These are phyloP conservation scores for Jaculus jaculus DNA, from an alignment of 2,113 vertebrate species.

Conservation along the genomic window DNA sequence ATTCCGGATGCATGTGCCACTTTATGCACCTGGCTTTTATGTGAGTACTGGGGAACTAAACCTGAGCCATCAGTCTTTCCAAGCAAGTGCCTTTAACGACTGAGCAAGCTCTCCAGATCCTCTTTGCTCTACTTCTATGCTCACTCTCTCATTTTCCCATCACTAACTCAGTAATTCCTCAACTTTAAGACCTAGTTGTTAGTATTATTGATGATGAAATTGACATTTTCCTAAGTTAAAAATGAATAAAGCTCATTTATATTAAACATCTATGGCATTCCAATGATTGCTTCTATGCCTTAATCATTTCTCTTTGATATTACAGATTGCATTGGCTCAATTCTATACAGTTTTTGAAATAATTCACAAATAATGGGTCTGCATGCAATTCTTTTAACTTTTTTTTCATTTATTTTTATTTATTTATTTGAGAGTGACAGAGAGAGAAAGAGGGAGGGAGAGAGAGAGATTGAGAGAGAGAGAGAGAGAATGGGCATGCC, in stretches of 20 bases:
- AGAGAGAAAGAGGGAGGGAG: too few species aligned
- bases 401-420: too few species aligned
- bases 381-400: background rate
- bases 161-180: background rate
- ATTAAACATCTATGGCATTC: background rate
- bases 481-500: too few species aligned
- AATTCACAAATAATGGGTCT: background rate
- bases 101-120: too few species aligned
- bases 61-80: too few species aligned
- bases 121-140: background rate
- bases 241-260: background rate
- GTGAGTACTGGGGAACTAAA: too few species aligned
- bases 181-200: background rate
- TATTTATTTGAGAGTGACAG: too few species aligned
- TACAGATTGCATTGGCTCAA: background rate
- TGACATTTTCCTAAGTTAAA: background rate
- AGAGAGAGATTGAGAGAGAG: too few species aligned
- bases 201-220: slow-evolving; percentile 10
- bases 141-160: background rate
- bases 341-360: background rate
- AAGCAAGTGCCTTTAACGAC: too few species aligned
- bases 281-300: background rate
- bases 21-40: too few species aligned
- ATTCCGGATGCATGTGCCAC: too few species aligned
- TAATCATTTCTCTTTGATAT: background rate